Evolutionary conservation across 2,113 vertebrate genomes (phyloP), one percentile per base, ranked within the genome.

Genomic region (Scatophagus argus): DNA sequence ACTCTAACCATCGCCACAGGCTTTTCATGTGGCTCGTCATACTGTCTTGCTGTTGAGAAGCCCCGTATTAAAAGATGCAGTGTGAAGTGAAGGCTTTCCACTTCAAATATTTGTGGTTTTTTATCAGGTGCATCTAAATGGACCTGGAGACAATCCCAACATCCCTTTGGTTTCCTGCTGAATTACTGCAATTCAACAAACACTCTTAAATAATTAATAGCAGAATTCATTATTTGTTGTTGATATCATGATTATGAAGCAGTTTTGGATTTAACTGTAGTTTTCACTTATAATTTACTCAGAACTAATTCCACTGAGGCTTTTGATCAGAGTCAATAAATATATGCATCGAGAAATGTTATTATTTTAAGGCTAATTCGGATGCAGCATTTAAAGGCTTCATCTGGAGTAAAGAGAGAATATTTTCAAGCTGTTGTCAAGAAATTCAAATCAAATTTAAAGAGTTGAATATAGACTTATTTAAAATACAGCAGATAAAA

Each of bases 21-120:
- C 76, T 72, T 82, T 76, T 86, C 73, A 77, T 84, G 78, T 73
- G 72, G 85, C 62, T 82, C 60, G 10, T 77, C 31, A 29, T 27
- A 73, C 77, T 77, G 66, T 31, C 77, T 64, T 62, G 61, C 73
- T 70, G 59, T 68, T 71, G 74, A 86, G 76, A 71, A 79, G 41
- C 19, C 44, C 46, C 27, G 3, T 68, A 49, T 49, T 65, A 72
- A 85, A 81, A 52, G 70, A 70, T n/a, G 29, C 38, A 21, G 27
- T 27, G 60, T 11, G 77, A 63, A 54, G 44, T 63, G 51, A 54
- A 25, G 69, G 61, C 65, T 60, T 44, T 72, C 31, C 41, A 14
- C 59, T 67, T 76, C 74, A 69, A 25, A 72, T 74, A 62, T 52
- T 62, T 85, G 78, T 32, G 70, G 52, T 64, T 79, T 60, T 51